Evolutionary conservation across 2,797 vertebrate genomes (phyloP).

Genomic region (Hypotaenidia okinawae): DNA sequence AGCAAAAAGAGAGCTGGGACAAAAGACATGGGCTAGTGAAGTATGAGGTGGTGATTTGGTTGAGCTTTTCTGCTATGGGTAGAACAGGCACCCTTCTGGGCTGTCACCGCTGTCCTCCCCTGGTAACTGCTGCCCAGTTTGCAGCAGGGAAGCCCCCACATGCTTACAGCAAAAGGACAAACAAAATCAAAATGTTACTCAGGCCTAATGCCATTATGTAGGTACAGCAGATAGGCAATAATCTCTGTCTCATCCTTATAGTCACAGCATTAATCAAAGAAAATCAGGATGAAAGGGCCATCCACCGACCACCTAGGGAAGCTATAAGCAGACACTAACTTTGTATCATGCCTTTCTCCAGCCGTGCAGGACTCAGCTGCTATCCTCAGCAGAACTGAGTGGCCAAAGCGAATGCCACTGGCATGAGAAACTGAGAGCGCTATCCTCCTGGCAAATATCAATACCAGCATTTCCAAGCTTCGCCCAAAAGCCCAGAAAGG

Average conservation of each 20-base stretch:
- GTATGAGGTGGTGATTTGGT: accelerated
- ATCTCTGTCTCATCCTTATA: background rate
- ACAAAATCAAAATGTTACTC: background rate
- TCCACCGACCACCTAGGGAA: background rate
- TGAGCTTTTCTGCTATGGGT: background rate
- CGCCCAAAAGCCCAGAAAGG: background rate
- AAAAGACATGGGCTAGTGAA: background rate
- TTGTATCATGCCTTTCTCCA: background rate
- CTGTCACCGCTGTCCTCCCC: background rate
- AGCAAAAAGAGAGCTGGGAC: background rate
- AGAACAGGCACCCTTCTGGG: background rate
- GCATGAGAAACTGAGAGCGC: background rate
- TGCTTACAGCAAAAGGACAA: background rate
- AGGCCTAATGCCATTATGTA: background rate
- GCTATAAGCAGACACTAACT: background rate
- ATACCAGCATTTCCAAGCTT: background rate
- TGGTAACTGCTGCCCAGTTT: background rate
- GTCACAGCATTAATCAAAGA: background rate
- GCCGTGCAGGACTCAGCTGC: background rate
- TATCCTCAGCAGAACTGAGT: background rate
- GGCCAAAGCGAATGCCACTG: background rate
- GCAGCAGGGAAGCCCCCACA: background rate
- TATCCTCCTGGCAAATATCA: background rate
- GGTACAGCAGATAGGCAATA: background rate
- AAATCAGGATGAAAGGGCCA: background rate